phyloP scores from a whole-genome alignment of 2,888 invertebrate genomes.

The Trissolcus brochymenae region DNA sequence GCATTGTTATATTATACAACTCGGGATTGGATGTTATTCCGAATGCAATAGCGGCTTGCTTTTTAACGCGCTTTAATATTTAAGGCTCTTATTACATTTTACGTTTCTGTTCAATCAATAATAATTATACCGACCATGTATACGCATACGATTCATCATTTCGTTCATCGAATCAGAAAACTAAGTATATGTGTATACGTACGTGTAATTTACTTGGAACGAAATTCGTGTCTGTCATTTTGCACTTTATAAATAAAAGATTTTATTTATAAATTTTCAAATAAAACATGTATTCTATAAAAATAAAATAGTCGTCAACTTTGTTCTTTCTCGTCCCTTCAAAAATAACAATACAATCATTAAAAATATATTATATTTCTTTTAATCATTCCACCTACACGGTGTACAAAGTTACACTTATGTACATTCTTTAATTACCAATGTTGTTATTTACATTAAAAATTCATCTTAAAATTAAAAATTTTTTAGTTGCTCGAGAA shows the following conservation, averaged over 20 bases:
- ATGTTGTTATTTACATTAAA: no score
- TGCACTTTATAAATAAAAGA: constrained; percentile 24
- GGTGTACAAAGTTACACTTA: no score
- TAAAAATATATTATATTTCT: no score
- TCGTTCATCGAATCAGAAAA: constrained; percentile 36
- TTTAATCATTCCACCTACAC: no score
- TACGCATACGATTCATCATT: constrained; percentile 32
- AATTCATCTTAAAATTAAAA: no score
- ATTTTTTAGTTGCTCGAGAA: no score
- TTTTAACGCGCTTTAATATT: constrained; percentile 42
- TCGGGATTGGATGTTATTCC: constrained; percentile 20
- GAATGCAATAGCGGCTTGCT: constrained; percentile 39
- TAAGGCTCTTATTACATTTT: constrained; percentile 28
- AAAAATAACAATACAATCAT: neutral
- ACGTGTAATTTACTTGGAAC: constrained; percentile 29
- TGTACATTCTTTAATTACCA: no score
- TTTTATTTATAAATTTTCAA: constrained; percentile 32
- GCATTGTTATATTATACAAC: constrained; percentile 1
- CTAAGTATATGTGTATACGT: constrained; percentile 18
- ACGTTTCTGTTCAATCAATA: constrained; percentile 24
- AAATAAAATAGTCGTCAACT: neutral
- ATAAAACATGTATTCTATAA: constrained; percentile 36
- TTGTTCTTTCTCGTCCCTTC: constrained; percentile 1
- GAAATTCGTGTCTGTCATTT: constrained; percentile 20
- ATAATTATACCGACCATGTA: constrained; percentile 25